phyloP scores from a whole-genome alignment of 1,140 invertebrate genomes.

The Octopus bimaculoides region DNA sequence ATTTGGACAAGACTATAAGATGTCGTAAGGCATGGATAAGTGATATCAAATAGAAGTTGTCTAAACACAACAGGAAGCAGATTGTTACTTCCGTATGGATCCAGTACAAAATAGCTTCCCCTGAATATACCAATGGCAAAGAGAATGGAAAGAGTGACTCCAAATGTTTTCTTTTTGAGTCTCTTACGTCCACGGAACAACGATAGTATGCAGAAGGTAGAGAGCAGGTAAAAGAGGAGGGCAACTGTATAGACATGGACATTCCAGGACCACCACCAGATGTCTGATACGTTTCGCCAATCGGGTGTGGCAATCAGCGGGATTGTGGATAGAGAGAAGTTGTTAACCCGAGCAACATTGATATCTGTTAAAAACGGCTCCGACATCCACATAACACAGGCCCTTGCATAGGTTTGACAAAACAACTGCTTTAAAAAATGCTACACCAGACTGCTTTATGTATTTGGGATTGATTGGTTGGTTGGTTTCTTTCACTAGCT shows the following conservation, averaged over 20 bases:
- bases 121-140: neutral
- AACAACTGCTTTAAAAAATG: neutral
- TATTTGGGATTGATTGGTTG: neutral
- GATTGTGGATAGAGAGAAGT: neutral
- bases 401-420: neutral
- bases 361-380: neutral
- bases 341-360: neutral
- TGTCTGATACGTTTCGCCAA: neutral
- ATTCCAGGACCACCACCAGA: constrained; percentile 11
- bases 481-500: neutral
- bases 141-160: neutral
- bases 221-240: neutral
- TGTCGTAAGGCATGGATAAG: constrained; percentile 3
- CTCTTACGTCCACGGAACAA: neutral
- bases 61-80: neutral
- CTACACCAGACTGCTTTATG: neutral
- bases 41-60: neutral
- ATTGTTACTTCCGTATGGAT: constrained; percentile 5
- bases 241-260: constrained; percentile 10
- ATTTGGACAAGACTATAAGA: constrained; percentile 5
- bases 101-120: constrained; percentile 10
- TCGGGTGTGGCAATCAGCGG: neutral
- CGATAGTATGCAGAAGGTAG: neutral
- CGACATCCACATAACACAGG: constrained; percentile 4
- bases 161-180: constrained; percentile 1